Evolutionary conservation across 2,888 invertebrate genomes (phyloP).

Genomic region (Hyalella azteca): DNA sequence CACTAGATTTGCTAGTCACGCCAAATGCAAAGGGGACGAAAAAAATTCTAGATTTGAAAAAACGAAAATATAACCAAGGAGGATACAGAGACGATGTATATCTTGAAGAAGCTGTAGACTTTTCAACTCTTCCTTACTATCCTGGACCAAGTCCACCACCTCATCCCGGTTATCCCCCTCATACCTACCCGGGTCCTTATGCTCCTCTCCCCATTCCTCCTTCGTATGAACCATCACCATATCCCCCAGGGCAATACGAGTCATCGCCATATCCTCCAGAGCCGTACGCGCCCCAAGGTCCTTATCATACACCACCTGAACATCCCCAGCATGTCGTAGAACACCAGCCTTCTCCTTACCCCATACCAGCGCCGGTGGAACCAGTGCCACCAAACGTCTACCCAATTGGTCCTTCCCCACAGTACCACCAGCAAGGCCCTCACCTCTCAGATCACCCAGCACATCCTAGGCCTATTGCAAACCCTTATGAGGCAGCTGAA

Average conservation of each 20-base stretch:
- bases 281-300: neutral
- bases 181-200: constrained; percentile 37
- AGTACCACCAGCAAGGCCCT: constrained; percentile 1
- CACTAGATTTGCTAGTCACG: constrained; percentile 50
- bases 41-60: constrained; percentile 39
- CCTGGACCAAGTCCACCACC: constrained; percentile 1
- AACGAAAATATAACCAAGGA: neutral
- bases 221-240: neutral
- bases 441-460: constrained; percentile 2
- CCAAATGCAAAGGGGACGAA: constrained; percentile 51
- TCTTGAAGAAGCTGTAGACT: neutral
- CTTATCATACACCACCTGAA: neutral
- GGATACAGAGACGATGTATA: constrained; percentile 28
- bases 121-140: neutral
- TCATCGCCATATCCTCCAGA: constrained; percentile 18
- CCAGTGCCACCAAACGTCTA: constrained; percentile 18
- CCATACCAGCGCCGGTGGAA: neutral
- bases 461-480: neutral
- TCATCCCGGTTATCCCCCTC: constrained; percentile 19
- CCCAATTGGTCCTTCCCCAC: neutral
- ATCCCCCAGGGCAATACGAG: neutral
- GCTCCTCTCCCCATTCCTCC: neutral
- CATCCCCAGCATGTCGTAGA: neutral
- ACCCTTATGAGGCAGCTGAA: neutral
- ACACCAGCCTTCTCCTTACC: neutral